These are phyloP conservation scores for Cataglyphis cursor DNA, from an alignment of 2,888 invertebrate species.

Conservation along the genomic window DNA sequence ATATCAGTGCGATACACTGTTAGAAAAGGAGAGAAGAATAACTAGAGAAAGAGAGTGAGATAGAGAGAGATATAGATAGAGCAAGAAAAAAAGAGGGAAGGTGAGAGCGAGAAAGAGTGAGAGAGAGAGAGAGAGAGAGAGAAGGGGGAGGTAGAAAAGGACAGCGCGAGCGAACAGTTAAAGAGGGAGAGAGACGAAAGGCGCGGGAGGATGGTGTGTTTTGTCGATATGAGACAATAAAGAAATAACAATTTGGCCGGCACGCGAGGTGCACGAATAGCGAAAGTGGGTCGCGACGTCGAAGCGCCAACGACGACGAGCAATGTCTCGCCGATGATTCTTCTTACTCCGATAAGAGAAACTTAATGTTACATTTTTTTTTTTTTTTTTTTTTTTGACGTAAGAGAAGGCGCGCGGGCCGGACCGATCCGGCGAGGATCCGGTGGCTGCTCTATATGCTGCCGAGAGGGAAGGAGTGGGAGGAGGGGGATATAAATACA, in stretches of 20 bases:
- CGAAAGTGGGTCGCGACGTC: conserved; percentile 47
- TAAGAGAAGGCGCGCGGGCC: background rate
- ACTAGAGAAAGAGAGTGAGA: conserved; percentile 1
- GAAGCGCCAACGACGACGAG: conserved; percentile 1
- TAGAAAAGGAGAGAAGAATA: background rate
- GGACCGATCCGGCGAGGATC: background rate
- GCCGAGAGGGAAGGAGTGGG: background rate
- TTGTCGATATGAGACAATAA: conserved; percentile 82
- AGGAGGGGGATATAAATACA: conserved; percentile 34
- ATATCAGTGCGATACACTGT: conserved; percentile 28
- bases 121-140: background rate
- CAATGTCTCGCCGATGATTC: background rate
- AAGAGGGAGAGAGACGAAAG: conserved; percentile 67
- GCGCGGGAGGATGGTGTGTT: conserved; percentile 82
- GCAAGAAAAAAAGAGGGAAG: background rate
- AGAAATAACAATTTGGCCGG: conserved; percentile 67
- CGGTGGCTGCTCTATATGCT: background rate
- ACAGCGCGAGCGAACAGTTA: conserved; percentile 56
- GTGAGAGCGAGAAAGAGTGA: background rate
- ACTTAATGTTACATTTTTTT: background rate
- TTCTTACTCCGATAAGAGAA: background rate
- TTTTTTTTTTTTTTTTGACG: conserved; percentile 1
- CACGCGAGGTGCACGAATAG: conserved; percentile 69
- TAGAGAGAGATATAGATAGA: background rate
- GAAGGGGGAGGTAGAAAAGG: background rate